A percentile compares a stretch with the other conserved stretches of the same genome.
Conservation (phyloP, 1,140 invertebrate species). For the Apis laboriosa region DNA sequence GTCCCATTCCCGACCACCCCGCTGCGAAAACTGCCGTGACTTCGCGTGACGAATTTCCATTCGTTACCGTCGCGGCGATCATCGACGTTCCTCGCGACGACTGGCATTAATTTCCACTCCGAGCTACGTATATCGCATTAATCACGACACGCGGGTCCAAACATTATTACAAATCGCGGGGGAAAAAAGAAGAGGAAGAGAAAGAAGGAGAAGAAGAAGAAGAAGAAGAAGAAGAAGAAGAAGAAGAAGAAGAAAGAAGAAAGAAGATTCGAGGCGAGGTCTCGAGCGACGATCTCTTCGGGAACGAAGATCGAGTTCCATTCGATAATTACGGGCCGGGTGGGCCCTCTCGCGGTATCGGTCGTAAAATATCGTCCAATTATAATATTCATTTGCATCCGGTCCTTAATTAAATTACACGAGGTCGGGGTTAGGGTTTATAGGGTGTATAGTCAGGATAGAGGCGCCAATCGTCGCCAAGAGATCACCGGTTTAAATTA, state of each 20-base stretch:
- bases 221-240: not conserved
- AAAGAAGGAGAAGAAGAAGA: not conserved
- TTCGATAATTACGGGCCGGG: conserved; percentile 10
- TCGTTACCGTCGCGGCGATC: conserved; percentile 29
- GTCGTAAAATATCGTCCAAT: conserved; percentile 40
- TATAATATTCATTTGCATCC: conserved; percentile 42
- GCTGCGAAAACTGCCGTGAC: conserved; percentile 30
- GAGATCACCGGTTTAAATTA: conserved; percentile 42
- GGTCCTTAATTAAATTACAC: conserved; percentile 40
- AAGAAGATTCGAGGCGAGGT: no score
- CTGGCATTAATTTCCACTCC: conserved; percentile 18
- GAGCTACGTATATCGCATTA: conserved; percentile 10
- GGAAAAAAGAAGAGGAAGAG: not conserved
- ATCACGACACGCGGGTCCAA: conserved; percentile 19
- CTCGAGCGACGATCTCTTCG: not conserved
- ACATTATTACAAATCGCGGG: conserved; percentile 31
- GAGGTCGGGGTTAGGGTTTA: not conserved
- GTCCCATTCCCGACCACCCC: conserved; percentile 5
- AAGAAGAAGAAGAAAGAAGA: not conserved
- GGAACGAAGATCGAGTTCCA: not conserved
- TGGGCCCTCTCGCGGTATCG: not conserved
- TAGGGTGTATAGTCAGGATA: not conserved
- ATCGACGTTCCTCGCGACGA: conserved; percentile 6
- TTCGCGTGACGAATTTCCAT: conserved; percentile 50
- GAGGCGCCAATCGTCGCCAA: not conserved